phyloP scores from a whole-genome alignment of 30 jellyfish, hydroid and myxozoan genomes.

The Cassiopea andromeda region DNA sequence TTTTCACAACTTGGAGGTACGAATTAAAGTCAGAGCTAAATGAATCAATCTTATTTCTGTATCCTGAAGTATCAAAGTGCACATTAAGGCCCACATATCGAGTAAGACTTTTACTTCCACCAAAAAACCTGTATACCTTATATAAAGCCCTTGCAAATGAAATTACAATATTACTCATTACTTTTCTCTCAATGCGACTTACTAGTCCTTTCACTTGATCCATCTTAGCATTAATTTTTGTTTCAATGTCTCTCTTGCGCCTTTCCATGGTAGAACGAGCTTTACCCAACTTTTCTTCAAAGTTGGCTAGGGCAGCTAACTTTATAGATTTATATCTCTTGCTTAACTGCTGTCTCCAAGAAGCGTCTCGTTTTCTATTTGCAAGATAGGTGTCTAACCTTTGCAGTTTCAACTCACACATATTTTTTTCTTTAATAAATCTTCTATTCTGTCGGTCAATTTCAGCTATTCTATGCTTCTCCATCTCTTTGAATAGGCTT shows the following conservation, averaged over 20 bases:
- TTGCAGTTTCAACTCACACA: constrained; percentile 49
- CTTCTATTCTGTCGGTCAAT: constrained; percentile 53
- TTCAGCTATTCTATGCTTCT: constrained; percentile 51
- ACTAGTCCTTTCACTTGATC: neutral
- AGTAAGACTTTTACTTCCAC: constrained; percentile 37
- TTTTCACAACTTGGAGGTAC: neutral
- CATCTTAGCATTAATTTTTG: neutral
- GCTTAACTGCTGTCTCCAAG: constrained; percentile 35
- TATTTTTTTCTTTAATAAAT: constrained; percentile 40
- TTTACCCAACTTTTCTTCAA: constrained; percentile 2
- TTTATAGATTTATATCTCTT: constrained; percentile 42
- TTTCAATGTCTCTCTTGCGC: neutral
- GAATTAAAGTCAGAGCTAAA: neutral
- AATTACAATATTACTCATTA: neutral
- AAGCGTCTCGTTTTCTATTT: constrained; percentile 29
- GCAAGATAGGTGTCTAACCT: constrained; percentile 53
- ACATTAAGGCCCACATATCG: constrained; percentile 35
- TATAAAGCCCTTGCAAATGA: neutral
- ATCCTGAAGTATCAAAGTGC: neutral
- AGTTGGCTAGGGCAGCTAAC: constrained; percentile 10
- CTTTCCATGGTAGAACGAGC: neutral
- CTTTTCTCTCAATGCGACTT: constrained; percentile 11
- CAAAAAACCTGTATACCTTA: constrained; percentile 1
- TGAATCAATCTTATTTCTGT: constrained; percentile 4
- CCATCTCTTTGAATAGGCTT: constrained; percentile 55